Percentiles rank a stretch among this genome's conserved stretches.
These are phyloP conservation scores for Noctilio leporinus DNA, from an alignment of 2,113 vertebrate genomes.

Conservation along the genomic window DNA sequence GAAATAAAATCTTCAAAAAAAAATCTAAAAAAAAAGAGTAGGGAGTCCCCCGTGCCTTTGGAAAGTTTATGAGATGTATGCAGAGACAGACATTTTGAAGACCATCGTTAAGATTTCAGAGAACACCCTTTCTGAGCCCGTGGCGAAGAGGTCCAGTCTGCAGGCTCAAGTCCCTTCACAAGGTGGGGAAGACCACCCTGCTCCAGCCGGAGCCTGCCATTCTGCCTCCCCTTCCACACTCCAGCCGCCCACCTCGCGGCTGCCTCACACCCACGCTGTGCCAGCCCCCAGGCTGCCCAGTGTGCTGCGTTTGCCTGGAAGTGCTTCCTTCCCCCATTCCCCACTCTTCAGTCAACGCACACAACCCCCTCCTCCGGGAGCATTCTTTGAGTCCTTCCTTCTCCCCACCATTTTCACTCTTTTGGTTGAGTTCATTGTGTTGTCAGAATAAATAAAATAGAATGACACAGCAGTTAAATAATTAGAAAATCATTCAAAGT, in stretches of 20 bases:
- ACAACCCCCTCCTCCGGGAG: neutral
- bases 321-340: accelerated
- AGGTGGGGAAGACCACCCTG: accelerated
- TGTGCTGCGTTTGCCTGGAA: neutral
- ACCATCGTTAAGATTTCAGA: neutral
- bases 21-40: neutral
- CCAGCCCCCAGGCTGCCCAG: accelerated
- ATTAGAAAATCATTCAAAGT: neutral
- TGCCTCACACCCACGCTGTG: accelerated
- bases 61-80: neutral
- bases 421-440: neutral
- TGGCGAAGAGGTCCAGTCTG: neutral
- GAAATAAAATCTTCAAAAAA: no score
- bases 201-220: neutral
- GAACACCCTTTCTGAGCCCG: neutral
- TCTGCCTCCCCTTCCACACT: accelerated
- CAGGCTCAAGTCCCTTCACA: neutral
- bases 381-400: neutral
- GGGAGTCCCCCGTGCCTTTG: neutral
- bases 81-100: neutral
- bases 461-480: neutral
- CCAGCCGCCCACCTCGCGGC: accelerated
- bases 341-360: neutral
- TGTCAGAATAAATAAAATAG: neutral
- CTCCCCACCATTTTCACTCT: neutral